Base-by-base conservation (phyloP, 1,140 invertebrate genomes). In the Leptonema lineaticorne region DNA sequence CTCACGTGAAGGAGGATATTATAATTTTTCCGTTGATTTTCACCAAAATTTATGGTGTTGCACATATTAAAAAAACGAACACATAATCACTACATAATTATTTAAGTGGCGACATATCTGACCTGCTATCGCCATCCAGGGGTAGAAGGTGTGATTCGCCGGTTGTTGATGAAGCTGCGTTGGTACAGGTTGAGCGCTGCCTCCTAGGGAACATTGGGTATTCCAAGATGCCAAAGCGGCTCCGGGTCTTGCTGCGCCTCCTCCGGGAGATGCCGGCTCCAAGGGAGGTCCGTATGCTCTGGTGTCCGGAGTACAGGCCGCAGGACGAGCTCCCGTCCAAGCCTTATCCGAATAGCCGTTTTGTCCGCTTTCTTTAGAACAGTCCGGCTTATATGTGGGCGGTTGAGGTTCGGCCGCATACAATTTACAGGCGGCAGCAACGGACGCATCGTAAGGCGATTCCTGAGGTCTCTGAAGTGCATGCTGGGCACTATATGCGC, bases 41-140 rank as follows among this genome's bases (percentile, higher is more conserved):
- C n/a, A n/a, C n/a, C n/a, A n/a, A n/a, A n/a, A n/a, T n/a, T n/a
- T n/a, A n/a, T n/a, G n/a, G n/a, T n/a, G n/a, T n/a, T n/a, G n/a
- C n/a, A n/a, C n/a, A n/a, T n/a, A n/a, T n/a, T n/a, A n/a, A n/a
- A n/a, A n/a, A n/a, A n/a, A n/a, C n/a, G n/a, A n/a, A n/a, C n/a
- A n/a, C n/a, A n/a, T n/a, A n/a, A n/a, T n/a, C n/a, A n/a, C n/a
- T n/a, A n/a, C n/a, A n/a, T n/a, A n/a, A n/a, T n/a, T n/a, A n/a
- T n/a, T n/a, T 41, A 53, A 53, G 24, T 53, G n/a, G n/a, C 28
- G 72, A 71, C n/a, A n/a, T 75, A 69, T 86, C 91, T 90, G 82
- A 96, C 94, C 94, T 95, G 94, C 94, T 86, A 96, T 96, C 84
- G 94, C 94, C 94, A 96, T 96, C 94, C 94, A 96, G 71, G 94